Evolutionary conservation across 1,140 invertebrate genomes (phyloP).

Genomic region (Pseudomyrmex cubaensis): DNA sequence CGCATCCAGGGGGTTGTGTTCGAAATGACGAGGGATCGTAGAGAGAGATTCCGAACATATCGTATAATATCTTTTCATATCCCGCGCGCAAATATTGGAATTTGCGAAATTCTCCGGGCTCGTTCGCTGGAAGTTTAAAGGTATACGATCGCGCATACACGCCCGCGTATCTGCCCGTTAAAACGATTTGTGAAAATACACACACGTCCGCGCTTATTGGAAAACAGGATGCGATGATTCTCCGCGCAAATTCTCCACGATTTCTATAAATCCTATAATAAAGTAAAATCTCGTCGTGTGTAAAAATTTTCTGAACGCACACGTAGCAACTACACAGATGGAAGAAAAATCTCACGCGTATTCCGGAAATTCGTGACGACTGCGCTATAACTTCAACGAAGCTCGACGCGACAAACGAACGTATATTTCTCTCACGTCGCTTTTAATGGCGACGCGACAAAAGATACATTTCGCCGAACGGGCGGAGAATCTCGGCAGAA

Average conservation of each 20-base stretch:
- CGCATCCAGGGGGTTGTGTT: conserved; percentile 48
- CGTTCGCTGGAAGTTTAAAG: conserved; percentile 1
- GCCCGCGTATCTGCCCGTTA: background rate
- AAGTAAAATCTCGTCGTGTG: no score
- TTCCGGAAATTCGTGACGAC: background rate
- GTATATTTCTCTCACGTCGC: conserved; percentile 33
- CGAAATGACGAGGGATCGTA: conserved; percentile 58
- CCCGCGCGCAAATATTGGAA: conserved; percentile 66
- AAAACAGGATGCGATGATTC: background rate
- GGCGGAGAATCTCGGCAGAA: conserved; percentile 44
- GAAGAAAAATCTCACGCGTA: background rate
- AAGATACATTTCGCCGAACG: conserved; percentile 45
- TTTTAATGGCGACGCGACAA: conserved; percentile 16
- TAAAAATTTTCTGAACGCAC: background rate
- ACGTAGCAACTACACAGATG: background rate
- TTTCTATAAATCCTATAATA: no score
- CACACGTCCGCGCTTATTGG: background rate
- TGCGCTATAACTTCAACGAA: background rate
- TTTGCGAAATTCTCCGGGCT: conserved; percentile 39
- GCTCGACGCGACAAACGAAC: background rate
- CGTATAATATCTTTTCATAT: conserved; percentile 69
- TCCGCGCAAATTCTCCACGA: no score
- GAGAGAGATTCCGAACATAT: conserved; percentile 52
- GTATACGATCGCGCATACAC: background rate
- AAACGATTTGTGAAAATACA: background rate